phyloP scores from a whole-genome alignment of 1,140 invertebrate genomes.

The Octopus sinensis region DNA sequence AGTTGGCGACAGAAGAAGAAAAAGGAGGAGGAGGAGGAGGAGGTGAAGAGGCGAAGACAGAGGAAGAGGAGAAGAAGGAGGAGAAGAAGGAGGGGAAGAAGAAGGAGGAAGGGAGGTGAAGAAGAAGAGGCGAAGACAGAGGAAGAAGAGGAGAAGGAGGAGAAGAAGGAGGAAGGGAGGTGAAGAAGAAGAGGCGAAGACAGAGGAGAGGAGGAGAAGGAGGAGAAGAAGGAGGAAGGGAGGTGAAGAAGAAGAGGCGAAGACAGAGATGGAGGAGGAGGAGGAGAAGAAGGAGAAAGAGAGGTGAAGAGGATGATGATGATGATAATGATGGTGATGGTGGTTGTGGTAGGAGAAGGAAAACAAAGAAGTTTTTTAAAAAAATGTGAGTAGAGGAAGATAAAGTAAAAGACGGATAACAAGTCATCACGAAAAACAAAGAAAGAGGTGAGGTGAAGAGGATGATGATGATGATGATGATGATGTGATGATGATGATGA shows the following conservation, averaged over 20 bases:
- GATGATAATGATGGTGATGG: too few species aligned
- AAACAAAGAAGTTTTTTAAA: too few species aligned
- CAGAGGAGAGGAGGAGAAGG: not conserved
- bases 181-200: not conserved
- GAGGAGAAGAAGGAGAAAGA: not conserved
- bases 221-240: not conserved
- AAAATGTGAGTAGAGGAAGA: too few species aligned
- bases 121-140: not conserved
- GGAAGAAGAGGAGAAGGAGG: not conserved
- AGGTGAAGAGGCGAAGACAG: not conserved
- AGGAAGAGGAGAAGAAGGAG: not conserved
- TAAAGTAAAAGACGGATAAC: too few species aligned
- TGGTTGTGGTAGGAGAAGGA: too few species aligned
- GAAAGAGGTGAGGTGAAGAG: too few species aligned
- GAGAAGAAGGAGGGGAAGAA: not conserved
- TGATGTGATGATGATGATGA: too few species aligned
- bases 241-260: not conserved
- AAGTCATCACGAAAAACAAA: not conserved
- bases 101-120: not conserved
- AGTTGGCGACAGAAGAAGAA: not conserved
- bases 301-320: not conserved
- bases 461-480: too few species aligned
- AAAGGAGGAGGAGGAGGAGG: not conserved
- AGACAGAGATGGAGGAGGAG: not conserved
- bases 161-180: not conserved